phyloP scores from a whole-genome alignment of 2,113 vertebrate species.

The Dolichallabes microphthalmus region DNA sequence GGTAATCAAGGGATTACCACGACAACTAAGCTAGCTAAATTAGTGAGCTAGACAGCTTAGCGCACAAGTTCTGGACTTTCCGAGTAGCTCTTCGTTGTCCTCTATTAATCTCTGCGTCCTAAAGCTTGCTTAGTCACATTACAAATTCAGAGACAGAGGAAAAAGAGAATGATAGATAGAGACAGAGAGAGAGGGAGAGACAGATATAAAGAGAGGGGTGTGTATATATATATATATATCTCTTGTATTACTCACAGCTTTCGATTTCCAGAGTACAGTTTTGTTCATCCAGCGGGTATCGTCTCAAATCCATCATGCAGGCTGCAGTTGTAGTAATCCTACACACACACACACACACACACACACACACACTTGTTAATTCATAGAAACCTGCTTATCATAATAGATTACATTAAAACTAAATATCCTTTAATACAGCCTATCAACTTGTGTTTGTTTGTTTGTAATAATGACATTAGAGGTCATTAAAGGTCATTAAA shows the following conservation, averaged over 20 bases:
- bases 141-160: not conserved
- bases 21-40: not conserved
- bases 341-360: constrained; percentile 31
- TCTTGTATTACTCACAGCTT: constrained; percentile 84
- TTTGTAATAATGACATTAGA: not conserved
- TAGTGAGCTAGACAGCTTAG: not conserved
- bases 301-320: constrained; percentile 95
- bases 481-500: not conserved
- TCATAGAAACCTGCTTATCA: not conserved
- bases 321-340: constrained; percentile 97
- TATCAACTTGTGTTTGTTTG: not conserved
- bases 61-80: not conserved
- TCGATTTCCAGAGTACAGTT: constrained; percentile 97
- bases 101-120: not conserved
- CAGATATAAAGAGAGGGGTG: not conserved
- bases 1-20: too few relatives aligned
- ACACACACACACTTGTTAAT: constrained; percentile 29
- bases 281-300: constrained; percentile 93
- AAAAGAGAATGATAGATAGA: not conserved
- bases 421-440: not conserved
- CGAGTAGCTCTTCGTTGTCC: too few relatives aligned
- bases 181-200: not conserved
- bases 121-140: not conserved
- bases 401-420: not conserved
- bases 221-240: not conserved